Conservation (phyloP, 2,113 vertebrate genomes). For the Neotragus moschatus region DNA sequence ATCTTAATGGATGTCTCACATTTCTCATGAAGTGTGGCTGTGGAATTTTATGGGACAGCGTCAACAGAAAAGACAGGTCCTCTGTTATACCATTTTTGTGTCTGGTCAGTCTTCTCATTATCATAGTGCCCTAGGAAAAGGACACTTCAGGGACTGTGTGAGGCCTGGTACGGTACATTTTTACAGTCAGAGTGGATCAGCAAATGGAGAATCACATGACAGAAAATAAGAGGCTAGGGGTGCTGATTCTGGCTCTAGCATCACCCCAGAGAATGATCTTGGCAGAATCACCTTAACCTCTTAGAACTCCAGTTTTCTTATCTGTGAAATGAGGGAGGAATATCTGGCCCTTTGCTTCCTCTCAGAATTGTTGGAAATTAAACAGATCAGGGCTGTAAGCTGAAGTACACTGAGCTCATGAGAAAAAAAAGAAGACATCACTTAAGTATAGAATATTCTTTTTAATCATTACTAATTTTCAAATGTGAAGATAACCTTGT, state of each 20-base stretch:
- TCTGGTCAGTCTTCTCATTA: background rate
- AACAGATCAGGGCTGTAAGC: background rate
- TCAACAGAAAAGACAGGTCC: background rate
- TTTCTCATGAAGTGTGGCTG: background rate
- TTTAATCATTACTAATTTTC: background rate
- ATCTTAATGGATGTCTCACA: background rate
- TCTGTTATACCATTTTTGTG: background rate
- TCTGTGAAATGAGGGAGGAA: slow-evolving; percentile 38
- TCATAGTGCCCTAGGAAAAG: background rate
- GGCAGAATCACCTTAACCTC: background rate
- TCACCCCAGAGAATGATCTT: background rate
- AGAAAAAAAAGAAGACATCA: background rate
- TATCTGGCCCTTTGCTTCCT: background rate
- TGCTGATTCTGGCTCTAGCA: background rate
- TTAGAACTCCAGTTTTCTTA: slow-evolving; percentile 40
- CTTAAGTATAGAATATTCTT: background rate
- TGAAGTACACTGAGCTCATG: background rate
- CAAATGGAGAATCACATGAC: background rate
- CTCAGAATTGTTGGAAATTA: background rate
- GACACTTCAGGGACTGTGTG: background rate
- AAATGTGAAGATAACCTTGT: slow-evolving; percentile 4
- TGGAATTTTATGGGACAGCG: background rate
- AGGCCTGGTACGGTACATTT: background rate
- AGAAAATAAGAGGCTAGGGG: background rate
- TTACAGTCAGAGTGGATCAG: background rate